These are phyloP conservation scores for Sycophaga agraensis DNA, from an alignment of 1,140 invertebrate genomes.

Conservation along the genomic window DNA sequence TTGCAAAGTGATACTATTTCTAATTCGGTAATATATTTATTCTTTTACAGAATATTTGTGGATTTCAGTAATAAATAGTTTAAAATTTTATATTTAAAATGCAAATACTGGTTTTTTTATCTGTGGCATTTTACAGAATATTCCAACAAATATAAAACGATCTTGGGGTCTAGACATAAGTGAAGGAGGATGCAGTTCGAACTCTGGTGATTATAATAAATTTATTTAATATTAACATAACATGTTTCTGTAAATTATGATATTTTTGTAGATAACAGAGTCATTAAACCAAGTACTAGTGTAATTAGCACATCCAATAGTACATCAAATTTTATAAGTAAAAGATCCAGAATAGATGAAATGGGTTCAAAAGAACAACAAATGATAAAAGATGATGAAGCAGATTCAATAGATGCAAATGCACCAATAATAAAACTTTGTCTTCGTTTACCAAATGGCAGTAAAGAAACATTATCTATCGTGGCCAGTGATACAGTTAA, in stretches of 20 bases:
- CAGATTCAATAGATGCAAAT: constrained; percentile 31
- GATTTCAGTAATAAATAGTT: too few relatives aligned
- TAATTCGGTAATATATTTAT: constrained; percentile 21
- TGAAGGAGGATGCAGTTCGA: constrained; percentile 15
- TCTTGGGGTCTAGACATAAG: constrained; percentile 18
- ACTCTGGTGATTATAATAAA: constrained; percentile 16
- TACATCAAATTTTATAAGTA: constrained; percentile 42
- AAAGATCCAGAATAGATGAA: constrained; percentile 48
- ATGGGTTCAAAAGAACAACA: constrained; percentile 38
- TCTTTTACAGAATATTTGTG: too few relatives aligned
- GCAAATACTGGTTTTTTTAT: too few relatives aligned
- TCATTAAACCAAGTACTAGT: constrained; percentile 40
- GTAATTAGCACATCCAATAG: constrained; percentile 36
- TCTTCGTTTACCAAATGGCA: constrained; percentile 51
- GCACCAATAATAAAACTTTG: constrained; percentile 49
- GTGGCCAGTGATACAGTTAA: constrained; percentile 46
- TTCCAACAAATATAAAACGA: constrained; percentile 29
- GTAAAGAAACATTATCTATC: constrained; percentile 51
- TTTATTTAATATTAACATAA: background rate
- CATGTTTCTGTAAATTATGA: background rate
- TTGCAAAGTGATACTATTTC: constrained; percentile 25
- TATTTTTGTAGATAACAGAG: constrained; percentile 31
- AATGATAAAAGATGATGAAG: constrained; percentile 30
- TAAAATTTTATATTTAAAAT: too few relatives aligned
- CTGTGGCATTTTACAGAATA: constrained; percentile 17